Conservation (phyloP, 1,140 invertebrate genomes). For the Calycopis cecrops region DNA sequence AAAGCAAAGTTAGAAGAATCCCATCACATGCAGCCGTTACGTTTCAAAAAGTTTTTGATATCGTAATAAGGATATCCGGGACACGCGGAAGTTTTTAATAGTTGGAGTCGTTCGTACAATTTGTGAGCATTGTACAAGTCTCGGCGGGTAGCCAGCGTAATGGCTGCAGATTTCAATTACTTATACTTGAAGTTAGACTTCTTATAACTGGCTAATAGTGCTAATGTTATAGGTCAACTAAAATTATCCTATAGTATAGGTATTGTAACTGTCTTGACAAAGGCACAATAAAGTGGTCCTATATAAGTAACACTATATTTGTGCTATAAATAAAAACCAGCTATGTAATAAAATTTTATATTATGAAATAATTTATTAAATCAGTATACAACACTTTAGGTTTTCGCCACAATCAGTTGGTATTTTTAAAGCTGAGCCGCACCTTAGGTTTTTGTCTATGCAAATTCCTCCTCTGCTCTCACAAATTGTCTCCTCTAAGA, state of each 20-base stretch:
- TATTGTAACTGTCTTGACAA: no score
- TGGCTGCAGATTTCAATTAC: no score
- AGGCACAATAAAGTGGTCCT: no score
- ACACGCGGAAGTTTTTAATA: slow-evolving; percentile 9
- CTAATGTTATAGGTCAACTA: no score
- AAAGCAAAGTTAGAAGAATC: background rate
- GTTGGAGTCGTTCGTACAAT: background rate
- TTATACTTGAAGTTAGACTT: background rate
- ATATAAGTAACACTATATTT: no score
- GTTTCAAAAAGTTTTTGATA: slow-evolving; percentile 1
- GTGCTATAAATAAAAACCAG: slow-evolving; percentile 2
- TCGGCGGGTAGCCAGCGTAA: background rate
- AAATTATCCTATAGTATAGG: no score
- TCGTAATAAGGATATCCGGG: slow-evolving; percentile 1
- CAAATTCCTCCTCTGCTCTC: slow-evolving; percentile 31
- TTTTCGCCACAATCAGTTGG: slow-evolving; percentile 27
- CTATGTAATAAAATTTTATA: slow-evolving; percentile 1
- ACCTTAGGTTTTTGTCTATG: slow-evolving; percentile 23
- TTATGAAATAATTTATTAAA: slow-evolving; percentile 10
- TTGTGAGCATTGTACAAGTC: background rate
- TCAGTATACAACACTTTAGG: slow-evolving; percentile 34
- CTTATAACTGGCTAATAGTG: background rate
- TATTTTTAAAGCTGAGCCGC: slow-evolving; percentile 20
- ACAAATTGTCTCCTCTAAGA: slow-evolving; percentile 37
- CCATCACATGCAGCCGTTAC: background rate